Base-by-base conservation (phyloP, 2,888 invertebrate species). In the Amiota minor region DNA sequence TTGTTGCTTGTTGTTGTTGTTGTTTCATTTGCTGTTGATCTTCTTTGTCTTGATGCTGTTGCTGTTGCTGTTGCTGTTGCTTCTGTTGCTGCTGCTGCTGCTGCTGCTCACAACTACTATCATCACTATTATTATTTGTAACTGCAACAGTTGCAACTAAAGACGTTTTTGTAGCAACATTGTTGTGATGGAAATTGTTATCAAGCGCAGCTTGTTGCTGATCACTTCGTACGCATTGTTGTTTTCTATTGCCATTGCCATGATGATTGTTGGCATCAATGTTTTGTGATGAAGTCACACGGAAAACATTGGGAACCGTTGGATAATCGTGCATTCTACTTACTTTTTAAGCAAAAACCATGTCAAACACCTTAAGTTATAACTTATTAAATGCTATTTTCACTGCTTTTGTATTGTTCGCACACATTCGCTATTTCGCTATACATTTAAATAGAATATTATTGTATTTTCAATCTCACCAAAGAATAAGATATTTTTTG, bases 221-320 rank as follows among this genome's bases (percentile, higher is more conserved):
- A 35, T 6, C 35, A 4, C 6, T 35, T 35, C 0, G 6, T 35
- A 35, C 0, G 6, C 35, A 35, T 35, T 35, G 35, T 72, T 46
- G 59, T 53, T n/a, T 35, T 11, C 1, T 14, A 20, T 16, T 49
- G 53, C 12, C 12, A 16, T 47, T 61, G 50, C 8, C 6, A 61
- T 23, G 23, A 46, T 9, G 46, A 23, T 75, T 76, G 72, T 85
- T 76, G 70, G 80, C 83, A 75, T 88, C 87, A 65, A 86, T 83
- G 74, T 84, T 87, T 72, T 87, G 87, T 47, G 86, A 82, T 71
- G 88, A 88, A 65, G 85, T 86, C 72, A 86, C 87, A 71, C 88
- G 88, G 81, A 89, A 89, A 47, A 89, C 89, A 86, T 88, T 89
- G 73, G 89, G 88, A 78, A 88, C 85, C 70, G 85, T 81, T 11